These are phyloP conservation scores for Diorhabda sublineata DNA, from an alignment of 1,140 invertebrate genomes.

Conservation along the genomic window DNA sequence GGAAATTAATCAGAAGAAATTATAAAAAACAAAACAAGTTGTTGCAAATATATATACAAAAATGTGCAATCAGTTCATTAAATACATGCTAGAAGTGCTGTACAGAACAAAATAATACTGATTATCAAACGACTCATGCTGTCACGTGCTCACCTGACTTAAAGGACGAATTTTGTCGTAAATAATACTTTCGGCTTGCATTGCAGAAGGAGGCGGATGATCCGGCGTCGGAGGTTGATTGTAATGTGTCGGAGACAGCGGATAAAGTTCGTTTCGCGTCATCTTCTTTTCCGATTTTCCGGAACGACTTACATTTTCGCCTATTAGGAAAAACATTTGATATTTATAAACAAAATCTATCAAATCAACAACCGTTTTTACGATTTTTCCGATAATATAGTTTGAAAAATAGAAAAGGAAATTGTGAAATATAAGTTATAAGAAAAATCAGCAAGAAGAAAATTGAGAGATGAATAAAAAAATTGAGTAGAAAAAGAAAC, in stretches of 20 bases:
- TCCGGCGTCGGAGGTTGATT: conserved; percentile 90
- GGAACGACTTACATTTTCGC: conserved; percentile 28
- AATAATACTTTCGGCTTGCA: conserved; percentile 83
- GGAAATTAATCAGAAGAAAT: too few relatives aligned
- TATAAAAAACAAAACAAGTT: background rate
- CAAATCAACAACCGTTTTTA: too few relatives aligned
- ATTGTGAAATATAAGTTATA: too few relatives aligned
- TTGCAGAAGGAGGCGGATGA: conserved; percentile 88
- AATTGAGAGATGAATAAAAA: too few relatives aligned
- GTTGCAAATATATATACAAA: background rate
- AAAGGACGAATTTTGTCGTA: conserved; percentile 84
- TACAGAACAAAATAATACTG: conserved; percentile 15
- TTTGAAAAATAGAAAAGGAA: too few relatives aligned
- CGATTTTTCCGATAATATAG: too few relatives aligned
- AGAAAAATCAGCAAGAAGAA: too few relatives aligned
- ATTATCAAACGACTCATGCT: conserved; percentile 9
- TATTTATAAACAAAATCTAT: too few relatives aligned
- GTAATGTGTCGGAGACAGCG: conserved; percentile 81
- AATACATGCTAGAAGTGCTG: conserved; percentile 15
- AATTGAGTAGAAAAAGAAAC: too few relatives aligned
- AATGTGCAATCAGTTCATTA: background rate
- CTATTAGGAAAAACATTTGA: background rate
- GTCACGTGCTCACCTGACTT: conserved; percentile 67
- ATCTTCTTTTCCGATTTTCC: conserved; percentile 37
- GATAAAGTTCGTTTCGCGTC: conserved; percentile 49